These are phyloP conservation scores for Agrochola lychnidis DNA, from an alignment of 2,888 invertebrate genomes.

Conservation along the genomic window DNA sequence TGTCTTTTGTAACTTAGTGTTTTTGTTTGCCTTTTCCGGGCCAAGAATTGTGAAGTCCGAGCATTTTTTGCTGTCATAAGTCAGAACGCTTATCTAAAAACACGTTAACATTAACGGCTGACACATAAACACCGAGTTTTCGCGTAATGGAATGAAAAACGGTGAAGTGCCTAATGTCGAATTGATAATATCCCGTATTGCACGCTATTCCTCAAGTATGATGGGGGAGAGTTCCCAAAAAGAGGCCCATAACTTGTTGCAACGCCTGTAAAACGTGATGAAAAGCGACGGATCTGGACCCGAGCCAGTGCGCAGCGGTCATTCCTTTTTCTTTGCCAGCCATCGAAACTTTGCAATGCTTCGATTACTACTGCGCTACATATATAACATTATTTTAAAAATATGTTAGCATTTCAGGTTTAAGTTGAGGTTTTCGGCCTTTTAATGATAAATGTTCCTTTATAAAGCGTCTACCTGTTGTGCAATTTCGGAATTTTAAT, in stretches of 20 bases:
- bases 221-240: conserved; percentile 65
- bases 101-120: background rate
- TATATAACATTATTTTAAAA: conserved; percentile 27
- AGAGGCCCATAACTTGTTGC: conserved; percentile 82
- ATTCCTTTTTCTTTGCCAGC: conserved; percentile 72
- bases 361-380: conserved; percentile 67
- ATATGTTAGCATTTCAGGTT: conserved; percentile 2
- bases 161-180: conserved; percentile 21
- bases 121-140: conserved; percentile 8
- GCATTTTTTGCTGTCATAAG: conserved; percentile 17
- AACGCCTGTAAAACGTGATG: conserved; percentile 75
- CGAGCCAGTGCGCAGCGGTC: conserved; percentile 74
- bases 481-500: conserved; percentile 42
- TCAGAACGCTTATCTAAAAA: conserved; percentile 20
- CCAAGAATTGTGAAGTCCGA: background rate
- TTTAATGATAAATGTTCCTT: conserved; percentile 8
- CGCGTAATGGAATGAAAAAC: conserved; percentile 27
- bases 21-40: conserved; percentile 22
- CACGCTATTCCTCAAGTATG: conserved; percentile 51
- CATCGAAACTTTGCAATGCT: conserved; percentile 72
- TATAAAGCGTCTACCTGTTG: conserved; percentile 31
- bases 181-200: conserved; percentile 58
- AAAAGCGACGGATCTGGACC: conserved; percentile 77
- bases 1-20: conserved; percentile 25
- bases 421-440: background rate